Percentiles rank a stretch among this genome's conserved stretches.
phyloP scores from a whole-genome alignment of 2,797 vertebrate genomes.

The Ara ararauna region DNA sequence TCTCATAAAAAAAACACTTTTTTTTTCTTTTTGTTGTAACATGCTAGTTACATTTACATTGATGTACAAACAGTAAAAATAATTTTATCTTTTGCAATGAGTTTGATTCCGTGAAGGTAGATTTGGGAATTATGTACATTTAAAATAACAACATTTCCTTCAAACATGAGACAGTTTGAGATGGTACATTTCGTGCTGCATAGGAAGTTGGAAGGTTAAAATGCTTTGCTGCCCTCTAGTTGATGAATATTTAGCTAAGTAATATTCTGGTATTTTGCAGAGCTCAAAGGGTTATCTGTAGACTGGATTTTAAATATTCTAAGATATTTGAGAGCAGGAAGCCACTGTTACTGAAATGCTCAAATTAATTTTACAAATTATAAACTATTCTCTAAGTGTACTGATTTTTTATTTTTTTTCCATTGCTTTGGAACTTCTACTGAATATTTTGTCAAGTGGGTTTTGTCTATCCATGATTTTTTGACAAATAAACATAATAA shows the following conservation, averaged over 20 bases:
- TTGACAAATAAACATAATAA: not conserved
- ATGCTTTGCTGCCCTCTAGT: not conserved
- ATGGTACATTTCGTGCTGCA: accelerated
- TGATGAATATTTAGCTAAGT: not conserved
- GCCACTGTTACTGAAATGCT: not conserved
- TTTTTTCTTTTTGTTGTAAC: not conserved
- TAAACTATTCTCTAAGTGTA: not conserved
- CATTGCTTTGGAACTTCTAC: not conserved
- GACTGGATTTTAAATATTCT: not conserved
- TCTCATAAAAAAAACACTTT: not conserved
- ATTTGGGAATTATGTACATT: not conserved
- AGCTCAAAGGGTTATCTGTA: not conserved
- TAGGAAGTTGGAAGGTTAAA: not conserved
- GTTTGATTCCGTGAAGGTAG: not conserved
- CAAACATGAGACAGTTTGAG: not conserved
- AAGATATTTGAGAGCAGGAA: not conserved
- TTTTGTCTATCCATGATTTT: not conserved
- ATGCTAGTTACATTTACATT: not conserved
- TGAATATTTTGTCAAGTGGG: not conserved
- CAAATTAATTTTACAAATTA: not conserved
- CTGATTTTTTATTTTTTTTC: not conserved
- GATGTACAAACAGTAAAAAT: not conserved
- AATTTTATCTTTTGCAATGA: not conserved
- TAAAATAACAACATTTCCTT: not conserved
- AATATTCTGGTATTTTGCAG: not conserved